Percentiles rank a stretch among this genome's conserved stretches.
Evolutionary conservation across 2,888 invertebrate genomes (phyloP).

Genomic region (Dynastes hyllus): DNA sequence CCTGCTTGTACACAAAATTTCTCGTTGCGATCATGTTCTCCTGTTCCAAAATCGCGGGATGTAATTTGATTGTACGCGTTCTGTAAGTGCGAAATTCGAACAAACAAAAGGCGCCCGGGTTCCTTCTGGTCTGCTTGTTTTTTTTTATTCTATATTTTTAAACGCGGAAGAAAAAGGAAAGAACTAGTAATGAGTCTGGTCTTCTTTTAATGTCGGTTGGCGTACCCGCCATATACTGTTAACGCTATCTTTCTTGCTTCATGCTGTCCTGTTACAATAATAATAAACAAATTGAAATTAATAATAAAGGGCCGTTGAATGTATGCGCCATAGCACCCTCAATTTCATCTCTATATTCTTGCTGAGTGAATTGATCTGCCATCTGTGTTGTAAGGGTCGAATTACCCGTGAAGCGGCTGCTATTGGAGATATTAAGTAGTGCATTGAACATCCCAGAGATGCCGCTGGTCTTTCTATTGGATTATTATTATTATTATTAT

Average conservation of each 20-base stretch:
- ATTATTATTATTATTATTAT: too few species aligned
- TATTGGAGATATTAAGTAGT: too few species aligned
- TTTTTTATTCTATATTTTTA: not conserved
- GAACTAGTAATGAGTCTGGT: not conserved
- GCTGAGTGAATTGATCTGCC: too few species aligned
- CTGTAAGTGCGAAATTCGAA: conserved; percentile 5
- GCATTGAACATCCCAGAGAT: too few species aligned
- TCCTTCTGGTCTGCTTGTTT: not conserved
- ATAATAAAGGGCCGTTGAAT: conserved; percentile 40
- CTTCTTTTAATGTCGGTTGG: not conserved
- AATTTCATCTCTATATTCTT: too few species aligned
- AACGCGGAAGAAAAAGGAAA: not conserved
- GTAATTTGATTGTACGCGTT: conserved; percentile 5
- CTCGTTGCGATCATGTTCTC: not conserved
- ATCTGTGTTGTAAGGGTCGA: too few species aligned
- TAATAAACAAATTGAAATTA: conserved; percentile 53
- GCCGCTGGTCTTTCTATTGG: too few species aligned
- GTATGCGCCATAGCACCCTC: too few species aligned
- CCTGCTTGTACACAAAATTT: not conserved
- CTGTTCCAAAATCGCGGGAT: not conserved
- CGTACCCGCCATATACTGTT: not conserved
- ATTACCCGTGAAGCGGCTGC: too few species aligned
- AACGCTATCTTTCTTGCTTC: not conserved
- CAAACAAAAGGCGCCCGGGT: not conserved
- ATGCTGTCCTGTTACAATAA: conserved; percentile 51